phyloP scores from a whole-genome alignment of 2,888 invertebrate species.

The Parthenolecanium corni region DNA sequence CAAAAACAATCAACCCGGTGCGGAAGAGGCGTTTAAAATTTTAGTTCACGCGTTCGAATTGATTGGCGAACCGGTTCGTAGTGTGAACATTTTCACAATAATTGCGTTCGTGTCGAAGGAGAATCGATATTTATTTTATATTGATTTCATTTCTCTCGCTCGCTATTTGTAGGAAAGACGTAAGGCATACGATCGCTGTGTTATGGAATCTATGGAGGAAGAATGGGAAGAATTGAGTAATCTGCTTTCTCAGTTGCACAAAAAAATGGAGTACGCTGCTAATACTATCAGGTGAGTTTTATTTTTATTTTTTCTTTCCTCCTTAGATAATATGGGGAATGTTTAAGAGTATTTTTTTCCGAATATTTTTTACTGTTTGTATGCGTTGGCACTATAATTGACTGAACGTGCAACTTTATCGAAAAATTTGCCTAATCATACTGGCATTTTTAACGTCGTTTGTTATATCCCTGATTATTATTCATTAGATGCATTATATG shows the following conservation, averaged over 20 bases:
- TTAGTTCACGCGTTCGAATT: slow-evolving; percentile 89
- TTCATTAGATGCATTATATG: no score
- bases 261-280: slow-evolving; percentile 88
- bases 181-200: slow-evolving; percentile 59
- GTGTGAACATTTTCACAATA: slow-evolving; percentile 4
- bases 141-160: not conserved
- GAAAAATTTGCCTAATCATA: no score
- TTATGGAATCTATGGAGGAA: slow-evolving; percentile 68
- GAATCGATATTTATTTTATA: no score
- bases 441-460: no score
- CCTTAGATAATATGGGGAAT: no score
- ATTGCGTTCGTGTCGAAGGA: not conserved
- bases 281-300: slow-evolving; percentile 60
- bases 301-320: no score
- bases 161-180: slow-evolving; percentile 51
- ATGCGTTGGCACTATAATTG: no score
- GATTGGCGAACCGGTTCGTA: slow-evolving; percentile 76
- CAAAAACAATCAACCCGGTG: slow-evolving; percentile 88
- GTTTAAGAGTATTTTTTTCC: no score
- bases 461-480: no score
- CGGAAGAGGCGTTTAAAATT: slow-evolving; percentile 93
- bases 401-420: no score
- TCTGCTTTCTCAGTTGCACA: slow-evolving; percentile 73
- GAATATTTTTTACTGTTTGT: no score
- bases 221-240: slow-evolving; percentile 82